These are phyloP conservation scores for Kryptopterus vitreolus DNA, from an alignment of 2,797 vertebrate genomes.

Conservation along the genomic window DNA sequence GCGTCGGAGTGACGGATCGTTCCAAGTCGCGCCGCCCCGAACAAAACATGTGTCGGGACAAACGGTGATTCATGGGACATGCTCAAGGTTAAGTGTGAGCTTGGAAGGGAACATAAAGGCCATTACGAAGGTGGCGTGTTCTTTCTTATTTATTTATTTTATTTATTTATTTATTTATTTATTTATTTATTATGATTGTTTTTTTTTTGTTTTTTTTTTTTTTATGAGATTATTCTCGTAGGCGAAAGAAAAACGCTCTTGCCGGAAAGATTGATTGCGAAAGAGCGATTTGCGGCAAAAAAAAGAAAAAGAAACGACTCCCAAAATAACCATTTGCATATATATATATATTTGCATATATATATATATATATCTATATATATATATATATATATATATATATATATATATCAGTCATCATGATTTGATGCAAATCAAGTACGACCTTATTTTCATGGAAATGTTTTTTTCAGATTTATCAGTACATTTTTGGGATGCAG, in stretches of 20 bases:
- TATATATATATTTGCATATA: slow-evolving; percentile 69
- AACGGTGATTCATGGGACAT: slow-evolving; percentile 67
- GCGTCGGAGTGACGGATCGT: not conserved
- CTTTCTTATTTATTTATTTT: too few relatives aligned
- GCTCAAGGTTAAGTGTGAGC: slow-evolving; percentile 69
- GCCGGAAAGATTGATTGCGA: slow-evolving; percentile 69
- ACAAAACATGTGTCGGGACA: slow-evolving; percentile 55
- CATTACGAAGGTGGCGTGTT: slow-evolving; percentile 66
- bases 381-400: slow-evolving; percentile 58
- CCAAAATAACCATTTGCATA: slow-evolving; percentile 70
- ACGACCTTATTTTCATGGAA: slow-evolving; percentile 66
- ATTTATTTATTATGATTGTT: slow-evolving; percentile 50
- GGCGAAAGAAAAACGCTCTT: slow-evolving; percentile 59
- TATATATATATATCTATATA: slow-evolving; percentile 57
- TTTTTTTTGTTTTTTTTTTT: slow-evolving; percentile 41
- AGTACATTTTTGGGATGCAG: too few relatives aligned
- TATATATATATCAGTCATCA: not conserved
- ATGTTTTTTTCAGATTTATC: slow-evolving; percentile 54
- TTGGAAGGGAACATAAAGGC: slow-evolving; percentile 63
- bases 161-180: slow-evolving; percentile 36
- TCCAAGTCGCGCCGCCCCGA: not conserved
- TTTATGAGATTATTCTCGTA: slow-evolving; percentile 45
- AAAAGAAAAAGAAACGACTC: slow-evolving; percentile 43
- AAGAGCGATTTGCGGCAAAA: slow-evolving; percentile 64
- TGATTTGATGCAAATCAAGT: slow-evolving; percentile 61